These are phyloP conservation scores for Cantharis nigra DNA, from an alignment of 2,888 invertebrate genomes.

Conservation along the genomic window DNA sequence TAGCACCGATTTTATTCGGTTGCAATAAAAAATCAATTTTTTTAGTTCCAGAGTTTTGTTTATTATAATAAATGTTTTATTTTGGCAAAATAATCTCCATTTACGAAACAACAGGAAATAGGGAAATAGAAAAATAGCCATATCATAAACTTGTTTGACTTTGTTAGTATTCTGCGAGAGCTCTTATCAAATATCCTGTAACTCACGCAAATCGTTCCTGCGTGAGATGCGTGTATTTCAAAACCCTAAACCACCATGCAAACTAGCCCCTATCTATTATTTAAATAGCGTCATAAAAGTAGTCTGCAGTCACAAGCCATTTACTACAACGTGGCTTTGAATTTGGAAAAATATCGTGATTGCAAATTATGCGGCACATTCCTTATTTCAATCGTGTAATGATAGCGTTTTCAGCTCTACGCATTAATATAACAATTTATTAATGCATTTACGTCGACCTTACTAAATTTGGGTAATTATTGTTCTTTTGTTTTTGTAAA, in stretches of 20 bases:
- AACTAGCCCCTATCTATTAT: slow-evolving; percentile 39
- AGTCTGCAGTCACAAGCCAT: slow-evolving; percentile 24
- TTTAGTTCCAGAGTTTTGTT: too few relatives aligned
- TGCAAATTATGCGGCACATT: slow-evolving; percentile 24
- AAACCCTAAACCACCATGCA: slow-evolving; percentile 34
- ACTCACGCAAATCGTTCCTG: slow-evolving; percentile 38
- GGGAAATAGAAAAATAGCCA: background rate
- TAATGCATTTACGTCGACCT: slow-evolving; percentile 26
- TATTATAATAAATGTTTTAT: background rate
- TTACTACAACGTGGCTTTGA: background rate
- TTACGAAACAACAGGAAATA: background rate
- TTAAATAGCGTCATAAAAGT: slow-evolving; percentile 29
- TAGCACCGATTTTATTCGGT: background rate
- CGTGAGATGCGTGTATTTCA: slow-evolving; percentile 36
- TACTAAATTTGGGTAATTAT: slow-evolving; percentile 17
- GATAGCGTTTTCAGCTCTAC: slow-evolving; percentile 30
- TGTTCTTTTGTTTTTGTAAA: background rate
- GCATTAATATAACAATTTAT: slow-evolving; percentile 28
- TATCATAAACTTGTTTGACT: slow-evolving; percentile 6
- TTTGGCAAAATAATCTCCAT: background rate
- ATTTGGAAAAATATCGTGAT: slow-evolving; percentile 6
- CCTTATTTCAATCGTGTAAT: slow-evolving; percentile 28
- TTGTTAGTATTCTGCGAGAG: slow-evolving; percentile 36
- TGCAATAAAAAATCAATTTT: too few relatives aligned
- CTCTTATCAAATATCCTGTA: slow-evolving; percentile 35